Evolutionary conservation across 2,113 vertebrate genomes (phyloP).

Genomic region (Grammomys dolichurus): DNA sequence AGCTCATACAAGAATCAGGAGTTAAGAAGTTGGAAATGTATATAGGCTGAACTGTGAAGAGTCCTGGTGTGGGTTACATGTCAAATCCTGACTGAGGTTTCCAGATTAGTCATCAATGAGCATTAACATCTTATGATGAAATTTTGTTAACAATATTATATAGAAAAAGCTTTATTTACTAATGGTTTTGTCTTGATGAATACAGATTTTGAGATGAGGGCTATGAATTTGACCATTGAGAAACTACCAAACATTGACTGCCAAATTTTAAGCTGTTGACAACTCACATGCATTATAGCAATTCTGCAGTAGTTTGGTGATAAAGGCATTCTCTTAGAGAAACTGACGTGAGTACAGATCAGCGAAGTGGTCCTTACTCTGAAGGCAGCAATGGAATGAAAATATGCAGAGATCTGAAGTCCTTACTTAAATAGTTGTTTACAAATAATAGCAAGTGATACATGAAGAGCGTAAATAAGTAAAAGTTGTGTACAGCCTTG

Average conservation of each 20-base stretch:
- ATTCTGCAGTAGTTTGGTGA: background rate
- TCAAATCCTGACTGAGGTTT: background rate
- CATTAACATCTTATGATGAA: background rate
- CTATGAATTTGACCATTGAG: background rate
- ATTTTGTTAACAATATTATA: background rate
- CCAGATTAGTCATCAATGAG: background rate
- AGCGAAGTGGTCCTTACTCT: background rate
- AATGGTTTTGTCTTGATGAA: background rate
- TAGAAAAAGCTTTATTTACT: background rate
- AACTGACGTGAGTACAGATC: background rate
- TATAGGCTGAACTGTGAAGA: background rate
- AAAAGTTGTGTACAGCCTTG: background rate
- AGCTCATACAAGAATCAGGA: background rate
- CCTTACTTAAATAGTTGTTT: slow-evolving; percentile 16
- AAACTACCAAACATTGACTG: background rate
- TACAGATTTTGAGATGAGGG: background rate
- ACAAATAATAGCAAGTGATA: background rate
- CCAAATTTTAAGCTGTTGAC: background rate
- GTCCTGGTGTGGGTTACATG: background rate
- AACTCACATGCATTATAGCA: background rate
- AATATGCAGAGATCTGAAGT: background rate
- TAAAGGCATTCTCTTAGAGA: background rate
- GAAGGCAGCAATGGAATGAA: background rate
- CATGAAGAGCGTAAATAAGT: background rate
- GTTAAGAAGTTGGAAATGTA: background rate